phyloP scores from a whole-genome alignment of 2,113 vertebrate genomes.

The Polypterus senegalus region DNA sequence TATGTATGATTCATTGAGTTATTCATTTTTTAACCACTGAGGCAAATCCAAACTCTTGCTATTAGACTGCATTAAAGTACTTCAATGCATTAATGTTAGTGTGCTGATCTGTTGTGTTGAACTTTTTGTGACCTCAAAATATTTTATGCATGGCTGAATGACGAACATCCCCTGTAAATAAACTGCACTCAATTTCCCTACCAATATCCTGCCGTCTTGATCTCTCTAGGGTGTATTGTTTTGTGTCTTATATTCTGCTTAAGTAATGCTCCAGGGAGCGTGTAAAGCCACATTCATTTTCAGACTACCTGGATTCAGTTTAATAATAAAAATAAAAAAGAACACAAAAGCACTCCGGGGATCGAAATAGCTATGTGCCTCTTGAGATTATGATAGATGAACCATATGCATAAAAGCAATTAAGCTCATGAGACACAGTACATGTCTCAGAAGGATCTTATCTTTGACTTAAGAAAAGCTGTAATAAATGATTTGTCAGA shows the following conservation, averaged over 20 bases:
- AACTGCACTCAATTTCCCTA: neutral
- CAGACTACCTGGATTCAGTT: neutral
- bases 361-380: neutral
- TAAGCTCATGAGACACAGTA: neutral
- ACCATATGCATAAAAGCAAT: neutral
- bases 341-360: neutral
- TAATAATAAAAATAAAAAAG: too few relatives aligned
- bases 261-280: neutral
- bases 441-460: neutral
- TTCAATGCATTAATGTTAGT: neutral
- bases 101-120: neutral
- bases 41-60: too few relatives aligned
- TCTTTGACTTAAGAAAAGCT: neutral
- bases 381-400: neutral
- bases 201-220: neutral
- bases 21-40: too few relatives aligned
- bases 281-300: neutral
- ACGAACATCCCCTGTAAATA: neutral
- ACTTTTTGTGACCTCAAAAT: neutral
- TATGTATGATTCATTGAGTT: too few relatives aligned
- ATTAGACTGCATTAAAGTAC: too few relatives aligned
- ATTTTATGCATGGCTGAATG: neutral
- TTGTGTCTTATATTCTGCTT: too few relatives aligned
- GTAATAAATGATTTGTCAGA: constrained; percentile 1
- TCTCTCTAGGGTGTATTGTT: neutral